Conservation (phyloP, 2,113 vertebrate species). For the Phrynosoma blainvillii region DNA sequence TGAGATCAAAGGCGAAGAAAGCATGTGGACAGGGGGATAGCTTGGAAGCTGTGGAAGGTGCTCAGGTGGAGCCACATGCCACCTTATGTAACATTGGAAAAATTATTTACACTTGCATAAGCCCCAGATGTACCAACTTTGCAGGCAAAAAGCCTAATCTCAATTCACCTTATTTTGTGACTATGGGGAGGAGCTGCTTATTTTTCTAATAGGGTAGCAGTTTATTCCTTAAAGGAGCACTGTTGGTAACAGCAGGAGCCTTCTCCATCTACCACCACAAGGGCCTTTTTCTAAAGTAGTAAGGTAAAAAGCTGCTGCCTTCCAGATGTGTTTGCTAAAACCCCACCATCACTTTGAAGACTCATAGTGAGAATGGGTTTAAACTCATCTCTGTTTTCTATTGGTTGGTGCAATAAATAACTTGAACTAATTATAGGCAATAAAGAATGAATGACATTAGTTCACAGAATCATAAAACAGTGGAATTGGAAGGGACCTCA, state of each 20-base stretch:
- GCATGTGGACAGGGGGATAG: no score
- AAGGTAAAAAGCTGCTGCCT: neutral
- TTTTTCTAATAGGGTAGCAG: neutral
- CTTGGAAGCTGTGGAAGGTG: no score
- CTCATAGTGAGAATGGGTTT: no score
- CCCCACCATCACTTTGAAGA: neutral
- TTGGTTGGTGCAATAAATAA: neutral
- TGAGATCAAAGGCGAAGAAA: neutral
- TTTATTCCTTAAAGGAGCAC: neutral
- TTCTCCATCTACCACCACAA: neutral
- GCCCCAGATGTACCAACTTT: no score
- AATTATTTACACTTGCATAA: no score
- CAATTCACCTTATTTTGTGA: no score
- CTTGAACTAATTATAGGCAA: neutral
- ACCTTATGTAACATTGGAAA: no score
- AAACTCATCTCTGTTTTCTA: neutral
- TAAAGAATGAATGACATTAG: no score
- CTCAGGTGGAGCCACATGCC: no score
- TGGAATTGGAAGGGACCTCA: no score
- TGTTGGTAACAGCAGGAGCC: neutral
- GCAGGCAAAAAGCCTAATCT: no score
- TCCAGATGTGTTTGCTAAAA: neutral
- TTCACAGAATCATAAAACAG: no score
- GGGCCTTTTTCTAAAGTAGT: neutral
- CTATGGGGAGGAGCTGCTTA: neutral